A percentile compares a stretch with the other conserved stretches of the same genome.
Evolutionary conservation across 2,797 vertebrate species (phyloP).

Genomic region (Myotis daubentonii): DNA sequence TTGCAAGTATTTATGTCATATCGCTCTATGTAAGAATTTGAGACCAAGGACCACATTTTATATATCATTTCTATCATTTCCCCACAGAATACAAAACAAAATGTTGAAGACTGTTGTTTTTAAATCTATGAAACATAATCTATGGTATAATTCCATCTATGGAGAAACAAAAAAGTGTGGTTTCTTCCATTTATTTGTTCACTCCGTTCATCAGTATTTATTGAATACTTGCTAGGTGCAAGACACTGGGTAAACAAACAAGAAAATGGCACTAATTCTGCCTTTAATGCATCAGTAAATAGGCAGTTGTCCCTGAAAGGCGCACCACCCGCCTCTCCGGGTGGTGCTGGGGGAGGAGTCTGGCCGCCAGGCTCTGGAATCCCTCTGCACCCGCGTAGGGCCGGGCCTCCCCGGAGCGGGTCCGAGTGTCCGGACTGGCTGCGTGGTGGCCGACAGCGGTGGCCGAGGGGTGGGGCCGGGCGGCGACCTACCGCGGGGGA

Average conservation of each 20-base stretch:
- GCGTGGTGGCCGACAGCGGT: no score
- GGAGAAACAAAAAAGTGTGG: not conserved
- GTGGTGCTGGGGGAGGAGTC: no score
- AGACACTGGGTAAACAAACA: not conserved
- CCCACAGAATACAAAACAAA: not conserved
- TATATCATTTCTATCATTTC: not conserved
- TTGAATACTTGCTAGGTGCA: not conserved
- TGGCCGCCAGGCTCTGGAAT: no score
- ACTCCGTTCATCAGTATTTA: not conserved
- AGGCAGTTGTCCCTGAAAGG: not conserved
- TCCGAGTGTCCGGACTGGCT: no score
- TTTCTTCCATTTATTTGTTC: not conserved
- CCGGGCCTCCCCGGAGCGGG: no score
- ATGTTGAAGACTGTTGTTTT: not conserved
- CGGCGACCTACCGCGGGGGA: no score
- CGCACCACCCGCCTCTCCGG: no score
- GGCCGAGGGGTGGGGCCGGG: no score
- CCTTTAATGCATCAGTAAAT: fast-evolving
- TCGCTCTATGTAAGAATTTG: not conserved
- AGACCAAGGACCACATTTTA: not conserved
- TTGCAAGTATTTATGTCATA: not conserved
- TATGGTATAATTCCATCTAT: not conserved
- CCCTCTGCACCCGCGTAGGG: no score
- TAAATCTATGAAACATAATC: not conserved
- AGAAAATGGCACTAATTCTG: not conserved